A percentile compares a stretch with the other conserved stretches of the same genome.
These are phyloP conservation scores for Ceraclea dissimilis DNA, from an alignment of 2,888 invertebrate species.

Conservation along the genomic window DNA sequence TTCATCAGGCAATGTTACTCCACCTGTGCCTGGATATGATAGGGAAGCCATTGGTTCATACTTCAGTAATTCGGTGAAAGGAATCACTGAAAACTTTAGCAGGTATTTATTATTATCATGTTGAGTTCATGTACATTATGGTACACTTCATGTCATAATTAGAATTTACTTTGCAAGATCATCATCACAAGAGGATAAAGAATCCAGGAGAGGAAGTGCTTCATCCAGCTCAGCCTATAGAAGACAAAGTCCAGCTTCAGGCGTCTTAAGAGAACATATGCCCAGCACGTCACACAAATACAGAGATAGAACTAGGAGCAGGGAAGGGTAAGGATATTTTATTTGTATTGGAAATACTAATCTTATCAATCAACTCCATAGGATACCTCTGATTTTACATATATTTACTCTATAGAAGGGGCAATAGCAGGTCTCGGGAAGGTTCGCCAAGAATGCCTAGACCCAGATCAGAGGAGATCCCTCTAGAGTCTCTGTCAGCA, in stretches of 20 bases:
- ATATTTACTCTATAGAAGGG: conserved; percentile 27
- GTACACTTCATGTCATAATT: no score
- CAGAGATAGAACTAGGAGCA: conserved; percentile 27
- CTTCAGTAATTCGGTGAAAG: conserved; percentile 20
- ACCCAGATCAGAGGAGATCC: conserved; percentile 73
- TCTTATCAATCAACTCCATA: background rate
- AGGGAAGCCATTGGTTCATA: conserved; percentile 23
- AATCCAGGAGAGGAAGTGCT: conserved; percentile 15
- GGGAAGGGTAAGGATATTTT: conserved; percentile 22
- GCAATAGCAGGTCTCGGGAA: conserved; percentile 56
- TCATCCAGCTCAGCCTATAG: conserved; percentile 12
- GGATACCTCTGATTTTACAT: background rate
- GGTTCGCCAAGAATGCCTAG: conserved; percentile 65
- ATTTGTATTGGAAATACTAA: background rate
- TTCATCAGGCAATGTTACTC: conserved; percentile 17
- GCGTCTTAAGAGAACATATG: conserved; percentile 30
- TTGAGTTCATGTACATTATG: background rate
- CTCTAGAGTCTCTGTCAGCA: conserved; percentile 67
- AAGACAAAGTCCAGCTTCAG: conserved; percentile 22
- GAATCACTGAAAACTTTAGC: background rate
- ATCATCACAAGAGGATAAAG: conserved; percentile 3
- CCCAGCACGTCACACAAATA: conserved; percentile 28
- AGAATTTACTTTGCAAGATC: no score
- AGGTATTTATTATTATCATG: background rate
- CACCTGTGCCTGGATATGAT: conserved; percentile 24